Conservation (phyloP, 2,888 invertebrate genomes). For the Cephonodes hylas region DNA sequence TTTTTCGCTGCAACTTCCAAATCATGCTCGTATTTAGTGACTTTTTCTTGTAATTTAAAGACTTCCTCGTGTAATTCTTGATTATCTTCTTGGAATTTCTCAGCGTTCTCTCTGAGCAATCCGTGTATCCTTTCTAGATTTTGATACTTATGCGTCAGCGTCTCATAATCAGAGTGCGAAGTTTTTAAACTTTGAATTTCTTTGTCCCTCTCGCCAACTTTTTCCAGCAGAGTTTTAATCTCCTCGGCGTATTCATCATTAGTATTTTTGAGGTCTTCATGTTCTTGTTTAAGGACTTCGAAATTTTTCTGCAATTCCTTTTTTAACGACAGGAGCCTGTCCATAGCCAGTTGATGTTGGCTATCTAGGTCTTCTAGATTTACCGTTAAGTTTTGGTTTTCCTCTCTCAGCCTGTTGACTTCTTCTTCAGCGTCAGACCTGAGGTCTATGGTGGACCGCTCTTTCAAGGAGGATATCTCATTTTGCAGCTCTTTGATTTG, state of each 20-base stretch:
- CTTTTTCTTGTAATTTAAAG: slow-evolving; percentile 72
- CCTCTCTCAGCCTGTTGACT: slow-evolving; percentile 75
- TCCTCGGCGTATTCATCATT: slow-evolving; percentile 73
- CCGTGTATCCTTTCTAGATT: slow-evolving; percentile 72
- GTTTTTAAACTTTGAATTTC: slow-evolving; percentile 54
- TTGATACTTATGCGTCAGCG: slow-evolving; percentile 70
- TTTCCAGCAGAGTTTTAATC: slow-evolving; percentile 60
- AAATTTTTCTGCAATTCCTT: slow-evolving; percentile 78
- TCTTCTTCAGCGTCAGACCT: slow-evolving; percentile 58
- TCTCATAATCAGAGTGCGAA: slow-evolving; percentile 58
- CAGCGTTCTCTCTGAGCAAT: slow-evolving; percentile 69
- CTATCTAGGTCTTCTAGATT: slow-evolving; percentile 87
- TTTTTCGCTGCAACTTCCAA: slow-evolving; percentile 58
- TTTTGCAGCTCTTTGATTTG: slow-evolving; percentile 64
- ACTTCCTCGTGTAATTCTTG: slow-evolving; percentile 77
- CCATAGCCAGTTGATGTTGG: slow-evolving; percentile 87
- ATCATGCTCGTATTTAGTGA: slow-evolving; percentile 72
- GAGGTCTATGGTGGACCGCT: slow-evolving; percentile 47
- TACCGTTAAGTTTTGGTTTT: slow-evolving; percentile 79
- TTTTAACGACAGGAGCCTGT: slow-evolving; percentile 77
- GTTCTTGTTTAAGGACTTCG: slow-evolving; percentile 69
- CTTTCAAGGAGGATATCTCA: slow-evolving; percentile 66
- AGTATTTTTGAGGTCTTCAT: slow-evolving; percentile 66
- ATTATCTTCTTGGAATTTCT: slow-evolving; percentile 78
- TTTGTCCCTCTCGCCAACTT: slow-evolving; percentile 69